Base-by-base conservation (phyloP, 23 tunicate genomes). In the Styela plicata region DNA sequence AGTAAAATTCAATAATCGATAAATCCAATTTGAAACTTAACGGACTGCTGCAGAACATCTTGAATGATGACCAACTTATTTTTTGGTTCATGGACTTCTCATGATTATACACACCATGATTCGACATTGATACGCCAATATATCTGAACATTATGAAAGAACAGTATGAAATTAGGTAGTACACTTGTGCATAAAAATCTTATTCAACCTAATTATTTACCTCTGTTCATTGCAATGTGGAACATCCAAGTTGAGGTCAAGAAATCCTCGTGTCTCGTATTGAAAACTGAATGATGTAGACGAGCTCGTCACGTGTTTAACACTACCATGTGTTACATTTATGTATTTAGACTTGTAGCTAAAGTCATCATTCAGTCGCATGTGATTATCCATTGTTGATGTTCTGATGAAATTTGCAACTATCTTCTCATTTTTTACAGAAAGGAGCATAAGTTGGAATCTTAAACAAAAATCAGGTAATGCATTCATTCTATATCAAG, bases 241-340 rank as follows among this genome's bases (percentile, higher is more conserved):
- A 36, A 27, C 24, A 0, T 44, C 67, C 64, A 53, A 25, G 37
- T 76, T 29, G 18, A 36, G 26, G 0, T 36, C 66, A 0, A 76
- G 29, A 29, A n/a, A 76, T 44, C 81, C 81, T 17, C 66, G 17
- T 36, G 28, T 53, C 22, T 7, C 16, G 27, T 76, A 76, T 37
- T 37, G 23, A 53, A 44, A 76, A 17, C 31, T 44, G 24, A 76
- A 76, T 0, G n/a, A 24, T 20, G 37, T 27, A 13, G 37, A 21
- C 18, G 30, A 25, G 0, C 13, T 27, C 2, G 64, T 17, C 16
- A 76, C 16, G 17, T 1, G 0, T 22, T 76, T 25, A 36, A 44
- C 22, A 44, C 44, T 29, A 24, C 31, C 18, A 0, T 36, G 24
- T 26, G 64, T 25, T 17, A 76, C 30, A 76, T 29, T 76, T 17